Evolutionary conservation across 2,113 vertebrate genomes (phyloP).

Genomic region (Psophia crepitans): DNA sequence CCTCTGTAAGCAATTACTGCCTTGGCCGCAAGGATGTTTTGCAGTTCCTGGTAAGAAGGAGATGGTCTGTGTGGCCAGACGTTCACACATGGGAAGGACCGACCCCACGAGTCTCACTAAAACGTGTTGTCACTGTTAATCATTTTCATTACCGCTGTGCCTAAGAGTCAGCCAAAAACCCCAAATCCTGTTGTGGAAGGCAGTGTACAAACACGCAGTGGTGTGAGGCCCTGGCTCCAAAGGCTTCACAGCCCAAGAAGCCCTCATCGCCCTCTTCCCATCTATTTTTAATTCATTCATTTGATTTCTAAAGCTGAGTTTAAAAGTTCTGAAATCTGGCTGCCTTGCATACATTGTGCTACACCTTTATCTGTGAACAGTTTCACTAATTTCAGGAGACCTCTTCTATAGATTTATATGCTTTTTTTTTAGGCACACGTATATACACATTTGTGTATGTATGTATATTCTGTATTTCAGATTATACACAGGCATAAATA

Average conservation of each 20-base stretch:
- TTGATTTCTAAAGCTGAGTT: neutral
- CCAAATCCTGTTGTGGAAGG: neutral
- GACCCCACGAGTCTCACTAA: neutral
- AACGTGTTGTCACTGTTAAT: neutral
- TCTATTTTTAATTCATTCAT: neutral
- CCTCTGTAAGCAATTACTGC: neutral
- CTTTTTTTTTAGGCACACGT: neutral
- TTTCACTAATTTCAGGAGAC: neutral
- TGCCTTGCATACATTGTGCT: neutral
- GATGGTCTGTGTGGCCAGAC: neutral
- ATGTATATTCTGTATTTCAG: neutral
- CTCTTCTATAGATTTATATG: neutral
- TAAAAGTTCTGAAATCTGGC: neutral
- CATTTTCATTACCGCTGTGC: neutral
- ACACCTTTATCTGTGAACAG: neutral
- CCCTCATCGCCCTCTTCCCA: fast-evolving
- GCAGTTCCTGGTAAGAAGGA: neutral
- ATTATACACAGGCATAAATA: neutral
- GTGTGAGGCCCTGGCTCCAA: neutral
- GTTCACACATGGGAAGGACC: neutral
- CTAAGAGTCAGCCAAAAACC: neutral
- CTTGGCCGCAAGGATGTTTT: neutral
- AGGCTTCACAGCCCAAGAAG: neutral
- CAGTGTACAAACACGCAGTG: neutral
- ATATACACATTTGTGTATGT: neutral